These are phyloP conservation scores for Smittia sp. DNA, from an alignment of 2,888 invertebrate genomes.

Conservation along the genomic window DNA sequence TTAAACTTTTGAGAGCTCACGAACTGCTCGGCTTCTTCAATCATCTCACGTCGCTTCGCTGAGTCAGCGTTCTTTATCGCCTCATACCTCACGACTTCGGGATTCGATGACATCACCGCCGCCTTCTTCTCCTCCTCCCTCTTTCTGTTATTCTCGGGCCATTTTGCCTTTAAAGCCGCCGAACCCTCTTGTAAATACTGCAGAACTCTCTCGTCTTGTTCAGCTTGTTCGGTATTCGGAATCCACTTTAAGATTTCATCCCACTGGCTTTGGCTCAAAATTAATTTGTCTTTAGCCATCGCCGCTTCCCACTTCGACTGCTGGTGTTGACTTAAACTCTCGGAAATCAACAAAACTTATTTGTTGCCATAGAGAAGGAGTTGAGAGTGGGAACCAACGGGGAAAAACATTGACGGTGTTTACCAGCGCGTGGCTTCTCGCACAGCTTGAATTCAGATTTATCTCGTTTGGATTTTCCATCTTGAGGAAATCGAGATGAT, in stretches of 20 bases:
- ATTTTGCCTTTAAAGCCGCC: constrained; percentile 10
- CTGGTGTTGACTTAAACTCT: too few relatives aligned
- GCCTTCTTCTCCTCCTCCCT: not conserved
- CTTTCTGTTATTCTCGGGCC: constrained; percentile 25
- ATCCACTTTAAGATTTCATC: constrained; percentile 29
- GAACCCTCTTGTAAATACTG: constrained; percentile 27
- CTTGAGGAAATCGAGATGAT: too few relatives aligned
- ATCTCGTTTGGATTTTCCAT: too few relatives aligned
- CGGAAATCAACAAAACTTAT: too few relatives aligned
- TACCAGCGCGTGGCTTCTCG: too few relatives aligned
- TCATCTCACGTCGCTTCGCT: constrained; percentile 8
- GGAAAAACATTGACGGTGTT: too few relatives aligned
- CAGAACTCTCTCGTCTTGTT: constrained; percentile 17
- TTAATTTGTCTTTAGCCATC: not conserved
- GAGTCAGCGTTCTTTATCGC: constrained; percentile 11
- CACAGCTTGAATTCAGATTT: too few relatives aligned
- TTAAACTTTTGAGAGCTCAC: constrained; percentile 1
- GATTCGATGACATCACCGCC: not conserved
- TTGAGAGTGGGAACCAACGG: too few relatives aligned
- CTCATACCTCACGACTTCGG: constrained; percentile 11
- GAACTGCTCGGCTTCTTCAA: constrained; percentile 27
- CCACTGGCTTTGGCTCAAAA: constrained; percentile 20
- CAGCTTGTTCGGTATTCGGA: constrained; percentile 1
- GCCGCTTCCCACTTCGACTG: too few relatives aligned
- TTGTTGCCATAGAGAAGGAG: too few relatives aligned